Evolutionary conservation across 2,888 invertebrate species (phyloP), one percentile per base, ranked within the genome.

Genomic region (Dascillus cervinus): DNA sequence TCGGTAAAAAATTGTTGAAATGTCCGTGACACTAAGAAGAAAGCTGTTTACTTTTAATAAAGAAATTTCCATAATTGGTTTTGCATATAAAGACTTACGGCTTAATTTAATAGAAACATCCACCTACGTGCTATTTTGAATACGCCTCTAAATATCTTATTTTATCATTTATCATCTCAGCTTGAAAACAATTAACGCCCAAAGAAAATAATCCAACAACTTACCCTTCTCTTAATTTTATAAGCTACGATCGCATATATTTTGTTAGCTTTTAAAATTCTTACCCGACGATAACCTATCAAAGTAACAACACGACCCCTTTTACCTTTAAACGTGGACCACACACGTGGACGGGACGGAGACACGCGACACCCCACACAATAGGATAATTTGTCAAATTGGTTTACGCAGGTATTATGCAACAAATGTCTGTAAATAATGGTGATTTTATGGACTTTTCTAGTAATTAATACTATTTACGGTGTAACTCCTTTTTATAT

Each of bases 361-460:
- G 33, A 37, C 44, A 44, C 44, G 44, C 44, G 40, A 44, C 37
- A 28, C 29, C 31, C 36, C 36, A 15, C 33, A 22, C 37, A n/a
- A n/a, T n/a, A 34, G 37, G 37, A 41, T 37, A 44, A 44, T 44
- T 44, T 44, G 44, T 44, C 44, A 44, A 44, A 44, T 41, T 41
- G 33, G 34, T 41, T 46, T 47, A 47, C 46, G 44, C 43, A 43
- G 41, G 43, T 47, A 46, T 46, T 46, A 44, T 47, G 39, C 46
- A 30, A 21, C 19, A 30, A 29, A 41, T 38, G 44, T 43, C 29
- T 43, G 44, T 46, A 42, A 49, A 45, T 48, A 49, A 49, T 49
- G 49, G 38, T 34, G 43, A 47, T 49, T 49, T 49, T 47, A 49
- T 49, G 49, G 47, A 41, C 42, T 40, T 47, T 45, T 45, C 35